Base-by-base conservation (phyloP, 2,113 vertebrate genomes). In the Pungitius pungitius region DNA sequence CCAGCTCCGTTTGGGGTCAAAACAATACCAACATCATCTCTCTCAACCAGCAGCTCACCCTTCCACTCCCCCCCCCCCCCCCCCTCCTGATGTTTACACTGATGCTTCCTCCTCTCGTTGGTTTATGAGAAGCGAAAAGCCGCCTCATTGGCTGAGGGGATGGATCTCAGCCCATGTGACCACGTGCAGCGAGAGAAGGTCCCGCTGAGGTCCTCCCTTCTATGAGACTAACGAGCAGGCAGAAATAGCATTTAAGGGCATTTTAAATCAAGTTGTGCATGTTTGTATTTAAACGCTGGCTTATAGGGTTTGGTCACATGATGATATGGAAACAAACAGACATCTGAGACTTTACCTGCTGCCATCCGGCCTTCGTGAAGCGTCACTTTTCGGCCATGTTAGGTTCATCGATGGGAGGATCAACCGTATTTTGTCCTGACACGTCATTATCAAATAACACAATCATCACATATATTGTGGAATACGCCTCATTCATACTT, bases 361-460 rank as follows among this genome's bases (percentile, higher is more conserved):
- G 33, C 2, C 13, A 52, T 1, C 0, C 0, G n/a, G 26, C 24
- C 17, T 5, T 26, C 30, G 20, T 49, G 30, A 26, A 49, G 12
- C 3, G 17, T 33, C 22, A 18, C 49, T 49, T 33, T 49, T 12
- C 45, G 24, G 20, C 14, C 0, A 33, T 40, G 17, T 27, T 72
- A 51, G 45, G 51, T 27, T 65, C 80, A 80, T 82, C 73, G 82
- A 77, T 76, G 75, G 82, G 79, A 82, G 75, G 76, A 85, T 77
- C 45, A 56, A 47, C 8, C 2, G 33, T 33, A 17, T 59, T 45
- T 47, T 47, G 47, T 64, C 24, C 30, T 30, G 33, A 8, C 6
- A 35, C 33, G 33, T 35, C 33, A 3, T 30, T 5, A 30, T 30
- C 30, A 35, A 35, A 35, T 5, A 35, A 35, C 33, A 35, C 33